Percentiles rank a stretch among this genome's conserved stretches.
These are phyloP conservation scores for Rutpela maculata DNA, from an alignment of 2,888 invertebrate genomes.

Conservation along the genomic window DNA sequence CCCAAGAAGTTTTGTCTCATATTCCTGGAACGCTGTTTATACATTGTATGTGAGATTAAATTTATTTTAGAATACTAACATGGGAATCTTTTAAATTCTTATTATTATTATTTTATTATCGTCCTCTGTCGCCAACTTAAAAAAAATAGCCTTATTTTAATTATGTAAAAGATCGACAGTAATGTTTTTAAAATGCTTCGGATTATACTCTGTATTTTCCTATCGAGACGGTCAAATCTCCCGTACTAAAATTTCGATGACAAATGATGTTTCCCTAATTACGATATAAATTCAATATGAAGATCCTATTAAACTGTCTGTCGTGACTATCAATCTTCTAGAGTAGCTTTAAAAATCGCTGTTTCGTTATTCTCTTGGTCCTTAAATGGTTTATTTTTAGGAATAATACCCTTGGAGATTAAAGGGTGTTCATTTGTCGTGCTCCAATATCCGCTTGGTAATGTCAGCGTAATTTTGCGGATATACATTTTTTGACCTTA, in stretches of 20 bases:
- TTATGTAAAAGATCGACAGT: too few relatives aligned
- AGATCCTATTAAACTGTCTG: conserved; percentile 9
- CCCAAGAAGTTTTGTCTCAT: too few relatives aligned
- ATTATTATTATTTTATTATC: too few relatives aligned
- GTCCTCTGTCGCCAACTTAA: too few relatives aligned
- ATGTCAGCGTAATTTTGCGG: neutral
- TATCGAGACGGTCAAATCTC: neutral
- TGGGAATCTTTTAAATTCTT: too few relatives aligned
- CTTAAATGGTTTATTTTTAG: conserved; percentile 19
- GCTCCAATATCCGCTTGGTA: neutral
- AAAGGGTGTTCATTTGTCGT: neutral
- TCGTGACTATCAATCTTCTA: conserved; percentile 19
- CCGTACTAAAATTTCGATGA: neutral
- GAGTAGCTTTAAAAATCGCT: neutral
- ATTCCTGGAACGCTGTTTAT: too few relatives aligned
- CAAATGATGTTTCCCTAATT: conserved; percentile 25
- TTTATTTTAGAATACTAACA: too few relatives aligned
- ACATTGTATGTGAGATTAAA: too few relatives aligned
- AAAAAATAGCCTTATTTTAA: too few relatives aligned
- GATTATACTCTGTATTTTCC: too few relatives aligned
- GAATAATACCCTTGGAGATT: neutral
- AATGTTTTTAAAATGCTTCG: too few relatives aligned
- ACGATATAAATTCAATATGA: conserved; percentile 21
- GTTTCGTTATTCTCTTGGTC: conserved; percentile 18
- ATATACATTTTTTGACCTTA: neutral